A percentile compares a stretch with the other conserved stretches of the same genome.
Evolutionary conservation across 2,797 vertebrate species (phyloP).

Genomic region (Scarus forsteni): DNA sequence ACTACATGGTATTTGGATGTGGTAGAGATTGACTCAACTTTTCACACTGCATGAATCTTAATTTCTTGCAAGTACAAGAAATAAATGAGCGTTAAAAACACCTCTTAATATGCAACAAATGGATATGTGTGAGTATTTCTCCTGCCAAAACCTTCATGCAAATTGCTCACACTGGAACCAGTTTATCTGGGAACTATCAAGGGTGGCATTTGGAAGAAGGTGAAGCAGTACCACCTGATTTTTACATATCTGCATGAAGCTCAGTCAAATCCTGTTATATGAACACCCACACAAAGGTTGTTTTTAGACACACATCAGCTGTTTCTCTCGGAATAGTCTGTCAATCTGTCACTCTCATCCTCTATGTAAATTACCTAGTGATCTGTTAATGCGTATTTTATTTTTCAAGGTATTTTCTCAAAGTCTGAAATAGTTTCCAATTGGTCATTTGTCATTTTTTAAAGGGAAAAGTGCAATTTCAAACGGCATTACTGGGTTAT

Average conservation of each 20-base stretch:
- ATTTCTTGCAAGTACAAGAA: conserved; percentile 24
- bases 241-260: conserved; percentile 71
- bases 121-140: conserved; percentile 47
- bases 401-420: no score
- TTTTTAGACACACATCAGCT: conserved; percentile 60
- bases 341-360: conserved; percentile 46
- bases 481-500: no score
- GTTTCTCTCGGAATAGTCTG: conserved; percentile 68
- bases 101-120: conserved; percentile 41
- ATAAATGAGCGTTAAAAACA: conserved; percentile 35
- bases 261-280: conserved; percentile 48
- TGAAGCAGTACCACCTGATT: conserved; percentile 67
- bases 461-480: no score
- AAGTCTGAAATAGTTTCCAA: no score
- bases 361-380: conserved; percentile 42
- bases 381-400: no score
- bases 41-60: conserved; percentile 35
- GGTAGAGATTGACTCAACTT: conserved; percentile 49
- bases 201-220: conserved; percentile 68
- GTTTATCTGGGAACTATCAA: conserved; percentile 73
- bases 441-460: no score
- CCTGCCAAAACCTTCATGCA: conserved; percentile 67
- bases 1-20: conserved; percentile 62
- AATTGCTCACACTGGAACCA: conserved; percentile 60
- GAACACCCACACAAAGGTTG: conserved; percentile 62